Evolutionary conservation across 1,140 invertebrate genomes (phyloP).

Genomic region (Macrotrachela quadricornifera): DNA sequence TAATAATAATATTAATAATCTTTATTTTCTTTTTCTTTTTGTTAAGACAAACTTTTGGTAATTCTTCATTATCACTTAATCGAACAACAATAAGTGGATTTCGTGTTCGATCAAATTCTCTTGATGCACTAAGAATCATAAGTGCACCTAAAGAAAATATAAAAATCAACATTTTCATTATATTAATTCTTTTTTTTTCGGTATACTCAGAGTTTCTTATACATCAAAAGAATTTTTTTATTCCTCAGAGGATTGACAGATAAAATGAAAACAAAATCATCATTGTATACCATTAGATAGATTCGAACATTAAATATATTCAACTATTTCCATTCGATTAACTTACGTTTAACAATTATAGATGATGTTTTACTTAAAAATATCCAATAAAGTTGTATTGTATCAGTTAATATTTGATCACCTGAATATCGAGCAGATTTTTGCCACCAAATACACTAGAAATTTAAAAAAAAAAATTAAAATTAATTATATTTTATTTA

Average conservation of each 20-base stretch:
- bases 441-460: conserved; percentile 87
- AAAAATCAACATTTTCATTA: background rate
- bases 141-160: conserved; percentile 43
- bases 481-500: background rate
- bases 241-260: too few species aligned
- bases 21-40: background rate
- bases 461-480: conserved; percentile 3
- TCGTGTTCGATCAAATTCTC: conserved; percentile 78
- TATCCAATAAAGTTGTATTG: conserved; percentile 78
- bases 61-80: conserved; percentile 77
- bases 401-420: conserved; percentile 79
- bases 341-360: conserved; percentile 37
- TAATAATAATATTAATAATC: background rate
- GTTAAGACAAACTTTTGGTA: conserved; percentile 49
- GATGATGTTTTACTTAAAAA: conserved; percentile 83
- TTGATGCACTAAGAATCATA: conserved; percentile 81
- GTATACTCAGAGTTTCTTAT: too few species aligned
- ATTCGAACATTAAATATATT: too few species aligned
- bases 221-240: too few species aligned
- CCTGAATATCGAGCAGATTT: conserved; percentile 83
- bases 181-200: too few species aligned
- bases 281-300: too few species aligned
- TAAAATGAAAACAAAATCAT: too few species aligned
- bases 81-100: conserved; percentile 82
- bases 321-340: too few species aligned